Evolutionary conservation across 2,888 invertebrate genomes (phyloP).

Genomic region (Himalopsyche anomala): DNA sequence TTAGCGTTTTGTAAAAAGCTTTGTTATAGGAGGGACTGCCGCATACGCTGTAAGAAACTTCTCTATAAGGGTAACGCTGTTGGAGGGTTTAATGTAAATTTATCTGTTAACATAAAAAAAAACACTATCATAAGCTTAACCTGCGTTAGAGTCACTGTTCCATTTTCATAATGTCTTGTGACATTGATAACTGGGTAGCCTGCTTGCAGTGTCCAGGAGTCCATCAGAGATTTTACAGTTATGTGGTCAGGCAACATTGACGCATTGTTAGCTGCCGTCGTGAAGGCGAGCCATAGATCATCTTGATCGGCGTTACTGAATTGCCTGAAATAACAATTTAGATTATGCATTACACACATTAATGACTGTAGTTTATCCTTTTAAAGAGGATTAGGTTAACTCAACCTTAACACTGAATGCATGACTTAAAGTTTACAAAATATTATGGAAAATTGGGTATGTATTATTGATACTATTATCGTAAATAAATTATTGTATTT

Average conservation of each 20-base stretch:
- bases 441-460: too few species aligned
- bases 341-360: too few species aligned
- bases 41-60: too few species aligned
- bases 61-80: too few species aligned
- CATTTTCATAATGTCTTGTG: slow-evolving; percentile 75
- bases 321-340: slow-evolving; percentile 71
- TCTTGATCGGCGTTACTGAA: slow-evolving; percentile 80
- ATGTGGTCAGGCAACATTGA: slow-evolving; percentile 71
- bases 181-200: slow-evolving; percentile 83
- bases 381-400: too few species aligned
- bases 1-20: too few species aligned
- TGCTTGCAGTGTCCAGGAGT: slow-evolving; percentile 84
- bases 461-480: too few species aligned
- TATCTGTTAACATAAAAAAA: not conserved
- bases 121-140: slow-evolving; percentile 67
- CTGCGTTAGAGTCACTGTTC: slow-evolving; percentile 74
- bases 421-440: too few species aligned
- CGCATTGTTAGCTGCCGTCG: slow-evolving; percentile 69
- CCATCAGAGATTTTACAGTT: slow-evolving; percentile 80
- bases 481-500: too few species aligned
- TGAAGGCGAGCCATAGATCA: slow-evolving; percentile 81
- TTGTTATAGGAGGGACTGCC: too few species aligned
- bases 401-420: too few species aligned
- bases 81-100: not conserved
- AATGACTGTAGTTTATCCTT: too few species aligned